Evolutionary conservation across 2,888 invertebrate species (phyloP).

Genomic region (Lithophane semibrunnea): DNA sequence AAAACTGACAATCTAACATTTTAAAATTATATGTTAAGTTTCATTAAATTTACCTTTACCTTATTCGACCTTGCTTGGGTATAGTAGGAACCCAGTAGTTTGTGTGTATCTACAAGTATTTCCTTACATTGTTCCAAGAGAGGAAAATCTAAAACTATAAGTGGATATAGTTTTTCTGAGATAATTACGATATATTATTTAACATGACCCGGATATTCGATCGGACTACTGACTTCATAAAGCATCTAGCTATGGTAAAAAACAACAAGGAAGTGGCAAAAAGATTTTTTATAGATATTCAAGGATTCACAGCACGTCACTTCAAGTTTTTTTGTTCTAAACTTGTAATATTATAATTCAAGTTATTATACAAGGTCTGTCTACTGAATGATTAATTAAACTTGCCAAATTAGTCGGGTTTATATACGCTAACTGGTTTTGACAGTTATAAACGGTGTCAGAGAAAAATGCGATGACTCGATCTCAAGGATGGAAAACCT

Average conservation of each 20-base stretch:
- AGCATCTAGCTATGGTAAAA: constrained; percentile 70
- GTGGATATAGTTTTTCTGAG: constrained; percentile 37
- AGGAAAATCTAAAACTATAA: constrained; percentile 28
- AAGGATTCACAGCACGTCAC: constrained; percentile 74
- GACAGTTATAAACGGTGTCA: constrained; percentile 31
- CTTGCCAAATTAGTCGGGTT: constrained; percentile 46
- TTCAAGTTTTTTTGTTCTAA: constrained; percentile 63
- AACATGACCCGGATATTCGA: constrained; percentile 74
- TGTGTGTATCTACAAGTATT: constrained; percentile 10
- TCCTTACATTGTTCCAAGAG: constrained; percentile 43
- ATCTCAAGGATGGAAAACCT: constrained; percentile 7
- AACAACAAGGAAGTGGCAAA: constrained; percentile 81
- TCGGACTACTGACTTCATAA: constrained; percentile 68
- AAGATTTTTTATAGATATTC: constrained; percentile 71
- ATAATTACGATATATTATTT: constrained; percentile 52
- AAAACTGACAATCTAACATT: constrained; percentile 21
- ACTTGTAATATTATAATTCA: constrained; percentile 49
- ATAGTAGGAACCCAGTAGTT: not conserved
- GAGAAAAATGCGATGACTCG: constrained; percentile 23
- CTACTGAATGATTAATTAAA: constrained; percentile 55
- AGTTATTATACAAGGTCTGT: constrained; percentile 32
- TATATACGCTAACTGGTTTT: constrained; percentile 40
- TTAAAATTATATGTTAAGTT: constrained; percentile 11
- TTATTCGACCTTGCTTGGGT: constrained; percentile 13
- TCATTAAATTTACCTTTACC: constrained; percentile 26